Percentiles rank a stretch among this genome's conserved stretches.
Conservation (phyloP, 2,113 vertebrate species). For the Onychostoma macrolepis region DNA sequence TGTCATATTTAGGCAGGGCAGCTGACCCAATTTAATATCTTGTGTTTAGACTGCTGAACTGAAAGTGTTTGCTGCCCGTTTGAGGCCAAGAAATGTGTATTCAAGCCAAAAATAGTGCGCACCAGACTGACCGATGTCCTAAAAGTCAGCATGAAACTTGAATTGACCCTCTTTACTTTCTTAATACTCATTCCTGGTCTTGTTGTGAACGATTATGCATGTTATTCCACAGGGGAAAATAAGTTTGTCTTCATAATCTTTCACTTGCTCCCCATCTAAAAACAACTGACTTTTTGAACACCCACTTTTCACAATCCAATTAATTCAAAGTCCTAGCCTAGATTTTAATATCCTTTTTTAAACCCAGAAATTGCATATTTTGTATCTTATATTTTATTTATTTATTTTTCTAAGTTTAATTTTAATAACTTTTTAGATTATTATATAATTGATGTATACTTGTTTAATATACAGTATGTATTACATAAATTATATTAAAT, state of each 20-base stretch:
- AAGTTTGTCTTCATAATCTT: background rate
- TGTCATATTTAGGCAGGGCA: background rate
- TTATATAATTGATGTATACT: no score
- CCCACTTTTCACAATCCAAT: background rate
- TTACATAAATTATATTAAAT: no score
- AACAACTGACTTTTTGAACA: background rate
- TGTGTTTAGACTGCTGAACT: constrained; percentile 3
- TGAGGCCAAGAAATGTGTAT: constrained; percentile 2
- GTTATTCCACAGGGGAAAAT: background rate
- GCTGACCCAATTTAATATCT: constrained; percentile 11
- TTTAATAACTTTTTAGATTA: no score
- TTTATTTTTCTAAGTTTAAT: no score
- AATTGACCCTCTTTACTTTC: background rate
- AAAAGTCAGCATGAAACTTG: background rate
- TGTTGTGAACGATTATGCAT: background rate
- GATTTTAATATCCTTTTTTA: no score
- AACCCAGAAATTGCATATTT: no score
- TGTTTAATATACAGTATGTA: no score
- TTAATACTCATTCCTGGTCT: background rate
- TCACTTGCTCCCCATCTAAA: background rate
- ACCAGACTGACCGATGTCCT: background rate
- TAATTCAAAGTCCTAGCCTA: background rate
- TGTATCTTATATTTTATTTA: no score
- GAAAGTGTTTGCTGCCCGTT: background rate
- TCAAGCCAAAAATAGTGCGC: background rate